Base-by-base conservation (phyloP, 1,140 invertebrate species). In the Lamellibrachia luymesi region DNA sequence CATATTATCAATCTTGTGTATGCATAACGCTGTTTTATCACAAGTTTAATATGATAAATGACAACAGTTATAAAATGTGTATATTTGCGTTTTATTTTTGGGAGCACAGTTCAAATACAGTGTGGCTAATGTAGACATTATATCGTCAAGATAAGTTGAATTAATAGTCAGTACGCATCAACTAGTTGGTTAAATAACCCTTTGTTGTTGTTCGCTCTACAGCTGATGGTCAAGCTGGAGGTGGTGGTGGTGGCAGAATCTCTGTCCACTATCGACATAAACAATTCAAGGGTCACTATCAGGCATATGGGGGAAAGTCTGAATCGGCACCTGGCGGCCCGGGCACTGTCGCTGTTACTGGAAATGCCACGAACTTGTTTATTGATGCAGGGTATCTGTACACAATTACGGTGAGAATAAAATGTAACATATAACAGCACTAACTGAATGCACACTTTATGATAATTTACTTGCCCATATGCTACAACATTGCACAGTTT, bases 171-270 rank as follows among this genome's bases (percentile, higher is more conserved):
- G 52, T 13, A 56, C 13, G 1, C 0, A 56, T 56, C 6, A 56
- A 56, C 52, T 7, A 0, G 7, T 1, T 80, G 13, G 64, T 4
- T n/a, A n/a, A n/a, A 80, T 4, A 80, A 80, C 1, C 64, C 38
- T 38, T 80, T 80, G 0, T 22, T 80, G 1, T 80, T 80, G 17
- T 38, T 4, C 6, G 17, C 1, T 91, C 38, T 91, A 38, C 50
- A 91, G 90, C 2, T 0, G 38, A 52, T 1, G n/a, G 56, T 8
- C 93, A 50, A n/a, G 93, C 93, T 49, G 95, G 95, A n/a, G 95
- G 95, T 92, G 95, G 95, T 10, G 94, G 92, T 90, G 95, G 95
- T 22, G 95, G 95, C 90, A 92, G 95, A 80, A 27, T 95, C 8
- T 93, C 95, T 50, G 93, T 95, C 25, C 94, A 92, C 91, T 95